phyloP scores from a whole-genome alignment of 2,113 vertebrate species.

The Cairina moschata region DNA sequence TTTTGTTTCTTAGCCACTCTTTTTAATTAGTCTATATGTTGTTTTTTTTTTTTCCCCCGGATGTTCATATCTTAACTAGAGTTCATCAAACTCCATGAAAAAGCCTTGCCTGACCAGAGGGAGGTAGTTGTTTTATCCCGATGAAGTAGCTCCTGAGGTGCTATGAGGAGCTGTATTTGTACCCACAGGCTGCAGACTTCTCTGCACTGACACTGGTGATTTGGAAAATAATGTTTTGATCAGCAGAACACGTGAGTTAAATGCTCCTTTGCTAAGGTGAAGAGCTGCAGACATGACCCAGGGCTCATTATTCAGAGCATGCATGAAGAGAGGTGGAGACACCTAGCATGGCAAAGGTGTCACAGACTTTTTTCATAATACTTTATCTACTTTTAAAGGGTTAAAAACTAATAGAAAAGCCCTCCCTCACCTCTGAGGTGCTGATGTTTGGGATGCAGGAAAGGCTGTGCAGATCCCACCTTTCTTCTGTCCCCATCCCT shows the following conservation, averaged over 20 bases:
- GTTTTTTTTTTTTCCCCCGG: background rate
- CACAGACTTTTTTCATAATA: background rate
- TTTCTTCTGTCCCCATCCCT: background rate
- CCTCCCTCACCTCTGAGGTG: background rate
- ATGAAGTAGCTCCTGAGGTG: background rate
- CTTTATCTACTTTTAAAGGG: background rate
- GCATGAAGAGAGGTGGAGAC: background rate
- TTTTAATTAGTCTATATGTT: background rate
- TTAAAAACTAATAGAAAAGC: background rate
- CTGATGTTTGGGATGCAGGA: background rate
- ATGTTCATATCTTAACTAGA: background rate
- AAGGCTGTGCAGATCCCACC: background rate
- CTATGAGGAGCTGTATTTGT: background rate
- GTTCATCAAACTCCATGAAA: background rate
- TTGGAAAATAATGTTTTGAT: background rate
- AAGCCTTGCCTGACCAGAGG: background rate
- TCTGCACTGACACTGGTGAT: background rate
- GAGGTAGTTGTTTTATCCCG: background rate
- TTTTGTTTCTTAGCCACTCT: background rate
- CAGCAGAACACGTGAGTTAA: background rate
- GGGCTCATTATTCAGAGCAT: background rate
- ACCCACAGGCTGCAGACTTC: background rate
- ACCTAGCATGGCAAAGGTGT: background rate
- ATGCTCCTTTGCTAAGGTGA: background rate
- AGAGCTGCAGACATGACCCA: background rate